phyloP scores from a whole-genome alignment of 2,113 vertebrate genomes.

The Leucosticte australis region DNA sequence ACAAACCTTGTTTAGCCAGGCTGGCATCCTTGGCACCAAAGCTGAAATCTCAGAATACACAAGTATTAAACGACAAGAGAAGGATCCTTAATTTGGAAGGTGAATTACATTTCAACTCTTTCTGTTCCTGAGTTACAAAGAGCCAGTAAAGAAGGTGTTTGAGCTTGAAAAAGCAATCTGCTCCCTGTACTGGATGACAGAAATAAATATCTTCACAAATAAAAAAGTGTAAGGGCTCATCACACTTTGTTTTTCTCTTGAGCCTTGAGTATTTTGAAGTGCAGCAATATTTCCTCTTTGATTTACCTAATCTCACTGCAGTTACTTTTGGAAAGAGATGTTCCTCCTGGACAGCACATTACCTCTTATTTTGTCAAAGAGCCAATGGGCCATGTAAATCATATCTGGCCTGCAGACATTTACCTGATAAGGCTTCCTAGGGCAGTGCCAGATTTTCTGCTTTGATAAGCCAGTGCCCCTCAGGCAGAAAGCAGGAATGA shows the following conservation, averaged over 20 bases:
- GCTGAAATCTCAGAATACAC: background rate
- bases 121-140: background rate
- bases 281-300: background rate
- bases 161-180: background rate
- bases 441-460: background rate
- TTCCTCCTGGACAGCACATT: background rate
- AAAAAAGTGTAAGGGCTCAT: background rate
- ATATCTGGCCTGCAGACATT: background rate
- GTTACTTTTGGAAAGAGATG: background rate
- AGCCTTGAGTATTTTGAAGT: background rate
- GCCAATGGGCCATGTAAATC: background rate
- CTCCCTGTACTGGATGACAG: background rate
- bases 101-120: background rate
- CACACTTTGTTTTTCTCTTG: background rate
- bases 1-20: background rate
- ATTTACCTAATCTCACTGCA: background rate
- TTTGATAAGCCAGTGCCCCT: background rate
- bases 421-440: background rate
- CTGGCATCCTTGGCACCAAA: background rate
- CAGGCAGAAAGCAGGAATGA: background rate
- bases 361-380: background rate
- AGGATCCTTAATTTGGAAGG: background rate
- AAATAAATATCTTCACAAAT: background rate
- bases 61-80: background rate
- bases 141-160: background rate